Evolutionary conservation across 2,888 invertebrate genomes (phyloP).

Genomic region (Acrobasis suavella): DNA sequence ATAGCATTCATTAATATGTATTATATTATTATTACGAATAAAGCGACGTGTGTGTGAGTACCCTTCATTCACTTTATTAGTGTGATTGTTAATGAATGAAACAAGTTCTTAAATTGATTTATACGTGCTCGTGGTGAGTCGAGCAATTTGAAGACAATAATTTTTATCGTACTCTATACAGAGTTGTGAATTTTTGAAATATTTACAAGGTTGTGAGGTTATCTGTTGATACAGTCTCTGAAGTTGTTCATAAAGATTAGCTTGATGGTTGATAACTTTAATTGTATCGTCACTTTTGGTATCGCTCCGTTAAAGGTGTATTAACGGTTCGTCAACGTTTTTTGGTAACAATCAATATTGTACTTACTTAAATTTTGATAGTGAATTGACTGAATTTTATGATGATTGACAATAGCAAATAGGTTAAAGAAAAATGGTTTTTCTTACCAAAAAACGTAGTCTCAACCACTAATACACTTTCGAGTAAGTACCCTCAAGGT

Average conservation of each 20-base stretch:
- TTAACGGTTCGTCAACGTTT: conserved; percentile 24
- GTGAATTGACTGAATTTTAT: too few species aligned
- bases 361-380: too few species aligned
- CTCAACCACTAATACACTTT: neutral
- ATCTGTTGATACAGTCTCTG: conserved; percentile 35
- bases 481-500: conserved; percentile 36
- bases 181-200: conserved; percentile 45
- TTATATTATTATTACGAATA: conserved; percentile 51
- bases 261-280: conserved; percentile 39
- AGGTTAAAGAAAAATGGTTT: too few species aligned
- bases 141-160: conserved; percentile 23
- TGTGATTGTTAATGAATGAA: conserved; percentile 27
- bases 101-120: conserved; percentile 22
- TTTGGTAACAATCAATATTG: neutral
- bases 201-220: conserved; percentile 62
- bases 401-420: too few species aligned
- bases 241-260: conserved; percentile 33
- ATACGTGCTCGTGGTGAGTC: conserved; percentile 19
- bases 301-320: conserved; percentile 31
- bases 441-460: too few species aligned
- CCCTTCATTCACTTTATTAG: conserved; percentile 41
- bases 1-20: conserved; percentile 58
- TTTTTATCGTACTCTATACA: conserved; percentile 39
- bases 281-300: conserved; percentile 39
- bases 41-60: conserved; percentile 46